Evolutionary conservation across 2,888 invertebrate species (phyloP).

Genomic region (Chydorus sphaericus): DNA sequence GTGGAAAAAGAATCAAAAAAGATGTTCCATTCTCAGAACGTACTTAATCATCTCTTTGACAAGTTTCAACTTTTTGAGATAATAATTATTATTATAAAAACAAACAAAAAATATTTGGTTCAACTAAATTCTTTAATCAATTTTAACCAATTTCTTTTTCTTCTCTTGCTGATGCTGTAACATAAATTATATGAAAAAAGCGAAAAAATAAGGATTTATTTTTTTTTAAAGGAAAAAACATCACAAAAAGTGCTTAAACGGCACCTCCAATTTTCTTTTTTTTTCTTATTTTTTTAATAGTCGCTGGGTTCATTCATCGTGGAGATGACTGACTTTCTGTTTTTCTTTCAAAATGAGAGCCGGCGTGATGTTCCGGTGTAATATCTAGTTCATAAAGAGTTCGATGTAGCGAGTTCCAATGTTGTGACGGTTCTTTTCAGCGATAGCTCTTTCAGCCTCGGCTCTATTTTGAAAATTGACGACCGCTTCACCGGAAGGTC

Average conservation of each 20-base stretch:
- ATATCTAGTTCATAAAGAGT: conserved; percentile 27
- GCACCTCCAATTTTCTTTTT: too few relatives aligned
- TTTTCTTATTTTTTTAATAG: neutral
- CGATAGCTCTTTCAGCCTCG: conserved; percentile 33
- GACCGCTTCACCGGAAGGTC: conserved; percentile 32
- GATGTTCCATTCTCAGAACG: conserved; percentile 1
- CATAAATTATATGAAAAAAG: too few relatives aligned
- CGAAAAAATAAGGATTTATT: too few relatives aligned
- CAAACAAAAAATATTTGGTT: conserved; percentile 6
- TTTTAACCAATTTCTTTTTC: too few relatives aligned
- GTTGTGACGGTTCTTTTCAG: conserved; percentile 30
- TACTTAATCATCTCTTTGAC: neutral
- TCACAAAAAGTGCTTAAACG: too few relatives aligned
- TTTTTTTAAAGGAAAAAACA: too few relatives aligned
- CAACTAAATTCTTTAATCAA: neutral
- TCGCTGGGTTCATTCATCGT: neutral
- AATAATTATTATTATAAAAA: too few relatives aligned
- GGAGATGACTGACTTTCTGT: too few relatives aligned
- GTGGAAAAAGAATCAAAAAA: neutral
- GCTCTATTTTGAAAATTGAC: conserved; percentile 30
- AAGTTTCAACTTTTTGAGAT: conserved; percentile 7
- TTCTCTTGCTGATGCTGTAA: too few relatives aligned
- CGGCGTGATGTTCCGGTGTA: neutral
- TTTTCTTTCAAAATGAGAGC: neutral
- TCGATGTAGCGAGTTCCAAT: conserved; percentile 33